A percentile compares a stretch with the other conserved stretches of the same genome.
These are phyloP conservation scores for Anthoptus insignis DNA, from an alignment of 2,888 invertebrate genomes.

Conservation along the genomic window DNA sequence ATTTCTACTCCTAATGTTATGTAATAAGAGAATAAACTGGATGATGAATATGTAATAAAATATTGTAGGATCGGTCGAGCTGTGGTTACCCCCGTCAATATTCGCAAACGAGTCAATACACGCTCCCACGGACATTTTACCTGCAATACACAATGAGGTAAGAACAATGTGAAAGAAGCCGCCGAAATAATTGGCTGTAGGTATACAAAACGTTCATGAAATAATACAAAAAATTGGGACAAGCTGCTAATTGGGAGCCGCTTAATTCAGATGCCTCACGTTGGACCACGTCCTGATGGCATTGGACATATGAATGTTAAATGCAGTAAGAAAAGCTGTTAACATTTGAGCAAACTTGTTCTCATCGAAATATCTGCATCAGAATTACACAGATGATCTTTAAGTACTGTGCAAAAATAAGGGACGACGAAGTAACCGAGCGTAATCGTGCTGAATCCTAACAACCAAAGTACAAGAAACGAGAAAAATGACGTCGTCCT, in stretches of 20 bases:
- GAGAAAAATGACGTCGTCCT: conserved; percentile 13
- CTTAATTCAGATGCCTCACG: conserved; percentile 16
- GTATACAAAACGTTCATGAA: conserved; percentile 21
- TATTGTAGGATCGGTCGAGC: conserved; percentile 2
- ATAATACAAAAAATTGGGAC: conserved; percentile 28
- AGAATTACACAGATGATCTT: conserved; percentile 13
- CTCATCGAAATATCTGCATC: conserved; percentile 19
- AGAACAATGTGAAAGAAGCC: conserved; percentile 27
- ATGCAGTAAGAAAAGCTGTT: conserved; percentile 28
- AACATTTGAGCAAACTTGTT: conserved; percentile 30
- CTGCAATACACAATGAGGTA: conserved; percentile 21
- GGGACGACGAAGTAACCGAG: neutral
- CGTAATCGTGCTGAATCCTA: conserved; percentile 1
- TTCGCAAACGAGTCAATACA: conserved; percentile 64
- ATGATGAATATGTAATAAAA: neutral
- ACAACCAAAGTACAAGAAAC: neutral
- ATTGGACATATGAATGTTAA: conserved; percentile 29
- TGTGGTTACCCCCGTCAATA: conserved; percentile 20
- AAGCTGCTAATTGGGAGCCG: conserved; percentile 35
- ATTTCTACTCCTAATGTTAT: too few relatives aligned
- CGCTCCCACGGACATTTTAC: conserved; percentile 64
- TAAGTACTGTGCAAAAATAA: conserved; percentile 10
- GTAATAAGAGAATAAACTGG: too few relatives aligned
- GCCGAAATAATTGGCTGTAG: conserved; percentile 35
- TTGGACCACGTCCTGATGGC: conserved; percentile 22